Percentiles rank a stretch among this genome's conserved stretches.
Evolutionary conservation across 2,113 vertebrate species (phyloP).

Genomic region (Myiozetetes cayanensis): DNA sequence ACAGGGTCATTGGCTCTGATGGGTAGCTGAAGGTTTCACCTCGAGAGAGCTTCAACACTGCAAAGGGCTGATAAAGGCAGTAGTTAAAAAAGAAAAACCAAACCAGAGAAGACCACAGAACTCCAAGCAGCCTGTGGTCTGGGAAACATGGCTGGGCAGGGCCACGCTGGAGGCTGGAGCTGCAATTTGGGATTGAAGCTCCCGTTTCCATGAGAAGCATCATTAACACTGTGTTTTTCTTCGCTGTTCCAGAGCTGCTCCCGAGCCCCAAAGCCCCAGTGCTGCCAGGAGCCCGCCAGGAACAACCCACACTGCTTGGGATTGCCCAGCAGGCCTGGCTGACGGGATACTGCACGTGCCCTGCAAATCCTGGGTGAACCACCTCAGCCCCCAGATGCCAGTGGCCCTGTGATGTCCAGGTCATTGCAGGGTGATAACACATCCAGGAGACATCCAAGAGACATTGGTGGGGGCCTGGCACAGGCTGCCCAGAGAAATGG

Average conservation of each 20-base stretch:
- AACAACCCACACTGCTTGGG: background rate
- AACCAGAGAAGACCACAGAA: background rate
- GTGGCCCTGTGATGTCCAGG: background rate
- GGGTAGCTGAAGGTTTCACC: background rate
- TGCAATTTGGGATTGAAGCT: background rate
- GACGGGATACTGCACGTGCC: accelerated
- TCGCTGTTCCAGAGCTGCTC: background rate
- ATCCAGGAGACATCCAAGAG: background rate
- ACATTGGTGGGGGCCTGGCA: background rate
- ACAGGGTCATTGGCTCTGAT: no score
- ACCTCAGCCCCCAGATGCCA: background rate
- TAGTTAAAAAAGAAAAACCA: background rate
- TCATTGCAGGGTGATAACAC: background rate
- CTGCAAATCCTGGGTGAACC: background rate
- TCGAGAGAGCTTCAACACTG: background rate
- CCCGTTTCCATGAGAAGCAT: background rate
- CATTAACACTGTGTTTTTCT: background rate
- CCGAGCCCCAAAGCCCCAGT: accelerated
- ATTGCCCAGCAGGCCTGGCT: background rate
- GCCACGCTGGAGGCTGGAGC: background rate
- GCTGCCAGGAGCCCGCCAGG: background rate
- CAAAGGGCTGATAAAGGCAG: background rate
- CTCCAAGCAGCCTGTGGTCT: background rate
- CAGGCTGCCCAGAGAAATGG: background rate
- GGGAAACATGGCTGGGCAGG: background rate